Evolutionary conservation across 1,140 invertebrate genomes (phyloP).

Genomic region (Psix sp.): DNA sequence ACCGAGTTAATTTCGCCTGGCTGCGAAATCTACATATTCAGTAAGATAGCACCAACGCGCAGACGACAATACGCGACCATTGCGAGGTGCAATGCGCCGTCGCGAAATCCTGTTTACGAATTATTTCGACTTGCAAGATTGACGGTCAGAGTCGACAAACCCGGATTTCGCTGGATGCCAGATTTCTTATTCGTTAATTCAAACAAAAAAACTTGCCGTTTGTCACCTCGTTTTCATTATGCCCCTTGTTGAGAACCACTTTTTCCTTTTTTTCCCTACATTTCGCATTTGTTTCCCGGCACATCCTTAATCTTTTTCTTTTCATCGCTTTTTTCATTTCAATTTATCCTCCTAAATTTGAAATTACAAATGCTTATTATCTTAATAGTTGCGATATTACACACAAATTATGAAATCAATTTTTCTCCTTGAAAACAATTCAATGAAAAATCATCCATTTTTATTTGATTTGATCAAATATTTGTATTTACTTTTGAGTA

Average conservation of each 20-base stretch:
- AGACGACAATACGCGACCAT: slow-evolving; percentile 7
- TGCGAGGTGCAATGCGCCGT: not conserved
- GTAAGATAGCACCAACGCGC: slow-evolving; percentile 53
- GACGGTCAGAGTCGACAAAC: slow-evolving; percentile 1
- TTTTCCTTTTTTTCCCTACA: not conserved
- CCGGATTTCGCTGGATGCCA: too few relatives aligned
- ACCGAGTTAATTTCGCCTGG: slow-evolving; percentile 71
- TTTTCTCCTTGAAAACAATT: too few relatives aligned
- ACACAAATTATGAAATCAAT: too few relatives aligned
- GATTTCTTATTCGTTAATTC: slow-evolving; percentile 7
- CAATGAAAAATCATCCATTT: too few relatives aligned
- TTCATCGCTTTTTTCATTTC: too few relatives aligned
- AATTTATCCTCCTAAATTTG: too few relatives aligned
- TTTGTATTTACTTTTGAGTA: too few relatives aligned
- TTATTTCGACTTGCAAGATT: slow-evolving; percentile 9
- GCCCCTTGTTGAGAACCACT: slow-evolving; percentile 7
- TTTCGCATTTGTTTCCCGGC: too few relatives aligned
- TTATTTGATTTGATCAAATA: too few relatives aligned
- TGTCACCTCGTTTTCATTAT: slow-evolving; percentile 6
- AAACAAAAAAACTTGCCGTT: slow-evolving; percentile 5
- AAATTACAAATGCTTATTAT: too few relatives aligned
- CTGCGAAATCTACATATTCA: slow-evolving; percentile 71
- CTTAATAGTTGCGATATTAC: too few relatives aligned
- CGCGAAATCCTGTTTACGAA: slow-evolving; percentile 19
- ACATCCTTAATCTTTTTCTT: too few relatives aligned